Evolutionary conservation across 2,113 vertebrate species (phyloP).

Genomic region (Mustela nigripes): DNA sequence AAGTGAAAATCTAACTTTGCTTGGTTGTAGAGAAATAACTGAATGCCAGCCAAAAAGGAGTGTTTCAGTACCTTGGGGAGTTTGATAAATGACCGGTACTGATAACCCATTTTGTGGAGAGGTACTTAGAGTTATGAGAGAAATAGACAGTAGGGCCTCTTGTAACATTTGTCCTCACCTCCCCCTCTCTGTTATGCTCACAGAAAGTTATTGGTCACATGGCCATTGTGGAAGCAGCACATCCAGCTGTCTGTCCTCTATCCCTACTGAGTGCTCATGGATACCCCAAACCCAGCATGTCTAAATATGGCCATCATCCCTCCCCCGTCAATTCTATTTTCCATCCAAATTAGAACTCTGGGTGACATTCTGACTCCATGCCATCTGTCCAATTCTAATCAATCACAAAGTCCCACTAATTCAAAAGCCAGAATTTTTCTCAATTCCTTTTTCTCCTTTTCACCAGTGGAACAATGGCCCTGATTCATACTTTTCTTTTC

Average conservation of each 20-base stretch:
- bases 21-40: slow-evolving; percentile 42
- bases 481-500: slow-evolving; percentile 3
- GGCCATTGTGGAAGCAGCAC: neutral
- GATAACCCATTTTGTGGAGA: neutral
- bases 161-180: too few species aligned
- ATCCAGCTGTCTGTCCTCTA: neutral
- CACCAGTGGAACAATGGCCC: neutral
- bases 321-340: neutral
- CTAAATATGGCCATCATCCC: neutral
- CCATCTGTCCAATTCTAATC: neutral
- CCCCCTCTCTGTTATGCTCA: neutral
- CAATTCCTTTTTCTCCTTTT: neutral
- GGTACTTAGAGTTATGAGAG: neutral
- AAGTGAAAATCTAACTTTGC: slow-evolving; percentile 60
- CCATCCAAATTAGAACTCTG: neutral
- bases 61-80: neutral
- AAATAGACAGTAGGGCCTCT: neutral
- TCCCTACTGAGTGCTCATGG: too few species aligned
- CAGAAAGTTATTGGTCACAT: neutral
- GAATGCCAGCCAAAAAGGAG: slow-evolving; percentile 39
- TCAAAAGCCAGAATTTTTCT: neutral
- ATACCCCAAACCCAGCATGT: neutral
- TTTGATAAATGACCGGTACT: neutral
- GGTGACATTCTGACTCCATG: neutral
- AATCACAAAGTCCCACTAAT: neutral